phyloP scores from a whole-genome alignment of 2,888 invertebrate species.

The Stenodema calcarata region DNA sequence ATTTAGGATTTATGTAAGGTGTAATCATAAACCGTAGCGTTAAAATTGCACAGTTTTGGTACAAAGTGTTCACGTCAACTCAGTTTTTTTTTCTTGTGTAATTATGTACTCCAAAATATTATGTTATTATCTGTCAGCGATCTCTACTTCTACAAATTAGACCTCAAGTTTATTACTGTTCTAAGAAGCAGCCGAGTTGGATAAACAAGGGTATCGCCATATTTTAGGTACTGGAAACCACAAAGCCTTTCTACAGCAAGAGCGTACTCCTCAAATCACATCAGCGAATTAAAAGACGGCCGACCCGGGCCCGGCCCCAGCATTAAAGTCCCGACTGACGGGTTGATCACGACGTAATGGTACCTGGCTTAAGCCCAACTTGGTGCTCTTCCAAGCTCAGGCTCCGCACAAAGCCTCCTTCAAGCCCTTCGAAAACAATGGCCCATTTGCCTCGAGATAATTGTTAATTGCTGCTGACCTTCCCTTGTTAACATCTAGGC shows the following conservation, averaged over 20 bases:
- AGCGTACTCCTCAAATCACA: neutral
- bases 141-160: too few relatives aligned
- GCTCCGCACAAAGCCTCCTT: conserved; percentile 19
- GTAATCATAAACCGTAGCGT: too few relatives aligned
- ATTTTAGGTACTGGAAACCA: neutral
- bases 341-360: conserved; percentile 49
- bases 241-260: neutral
- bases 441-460: conserved; percentile 50
- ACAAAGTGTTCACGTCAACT: too few relatives aligned
- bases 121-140: too few relatives aligned
- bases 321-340: conserved; percentile 1
- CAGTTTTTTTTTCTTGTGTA: too few relatives aligned
- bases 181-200: too few relatives aligned
- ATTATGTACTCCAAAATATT: too few relatives aligned
- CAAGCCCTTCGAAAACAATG: conserved; percentile 42
- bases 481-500: conserved; percentile 49
- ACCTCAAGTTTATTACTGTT: too few relatives aligned
- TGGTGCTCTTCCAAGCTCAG: neutral
- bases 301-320: neutral
- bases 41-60: too few relatives aligned
- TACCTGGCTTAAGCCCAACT: conserved; percentile 37
- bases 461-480: conserved; percentile 49
- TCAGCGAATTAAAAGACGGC: neutral
- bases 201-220: too few relatives aligned
- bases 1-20: too few relatives aligned